Conservation (phyloP, 2,113 vertebrate genomes). For the Nothoprocta pentlandii region DNA sequence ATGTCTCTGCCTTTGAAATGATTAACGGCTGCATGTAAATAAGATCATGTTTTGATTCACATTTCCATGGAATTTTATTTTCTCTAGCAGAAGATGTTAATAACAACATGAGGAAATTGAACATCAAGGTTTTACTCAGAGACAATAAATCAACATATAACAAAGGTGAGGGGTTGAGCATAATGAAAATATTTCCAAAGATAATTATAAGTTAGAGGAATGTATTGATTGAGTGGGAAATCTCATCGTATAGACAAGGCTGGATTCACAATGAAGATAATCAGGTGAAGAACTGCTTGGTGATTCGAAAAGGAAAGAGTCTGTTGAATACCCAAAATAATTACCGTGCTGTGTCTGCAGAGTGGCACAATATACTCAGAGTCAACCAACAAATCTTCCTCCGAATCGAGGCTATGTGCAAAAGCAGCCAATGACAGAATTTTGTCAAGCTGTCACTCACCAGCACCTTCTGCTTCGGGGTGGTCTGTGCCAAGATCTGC, state of each 20-base stretch:
- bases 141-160: slow-evolving; percentile 55
- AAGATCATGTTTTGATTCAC: slow-evolving; percentile 22
- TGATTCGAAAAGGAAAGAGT: neutral
- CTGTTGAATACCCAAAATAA: neutral
- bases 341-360: neutral
- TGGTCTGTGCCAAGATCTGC: neutral
- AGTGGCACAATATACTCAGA: neutral
- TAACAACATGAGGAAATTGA: slow-evolving; percentile 42
- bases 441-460: neutral
- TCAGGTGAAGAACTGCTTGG: neutral
- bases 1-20: neutral
- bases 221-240: slow-evolving; percentile 57
- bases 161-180: slow-evolving; percentile 48
- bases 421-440: neutral
- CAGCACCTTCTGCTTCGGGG: neutral
- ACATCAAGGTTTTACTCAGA: slow-evolving; percentile 35
- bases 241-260: neutral
- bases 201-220: slow-evolving; percentile 53
- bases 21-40: slow-evolving; percentile 20
- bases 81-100: slow-evolving; percentile 28
- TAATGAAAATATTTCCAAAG: slow-evolving; percentile 43
- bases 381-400: neutral
- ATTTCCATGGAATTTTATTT: slow-evolving; percentile 49
- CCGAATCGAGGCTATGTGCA: neutral
- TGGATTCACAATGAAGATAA: slow-evolving; percentile 23